phyloP scores from a whole-genome alignment of 92 coral and sea anemone species.

The Siderastrea siderea region DNA sequence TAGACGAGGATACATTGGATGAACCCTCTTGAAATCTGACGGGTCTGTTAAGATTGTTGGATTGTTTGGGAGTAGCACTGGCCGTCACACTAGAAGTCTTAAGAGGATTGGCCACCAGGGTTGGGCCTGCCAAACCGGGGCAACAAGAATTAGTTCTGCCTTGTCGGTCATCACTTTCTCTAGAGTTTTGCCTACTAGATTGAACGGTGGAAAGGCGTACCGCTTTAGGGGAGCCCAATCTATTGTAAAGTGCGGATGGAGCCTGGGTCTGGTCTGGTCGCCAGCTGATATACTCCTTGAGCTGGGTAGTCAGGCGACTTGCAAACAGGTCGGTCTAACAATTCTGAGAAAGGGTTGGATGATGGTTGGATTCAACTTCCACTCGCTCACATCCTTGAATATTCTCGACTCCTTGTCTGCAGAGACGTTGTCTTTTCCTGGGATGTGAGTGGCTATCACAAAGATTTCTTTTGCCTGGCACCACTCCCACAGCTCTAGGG shows the following conservation, averaged over 20 bases:
- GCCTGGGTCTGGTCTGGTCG: conserved; percentile 45
- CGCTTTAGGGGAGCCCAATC: conserved; percentile 34
- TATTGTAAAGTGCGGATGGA: conserved; percentile 12
- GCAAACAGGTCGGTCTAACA: conserved; percentile 6
- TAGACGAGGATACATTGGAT: conserved; percentile 58
- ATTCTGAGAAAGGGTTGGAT: conserved; percentile 39
- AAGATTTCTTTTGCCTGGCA: no score
- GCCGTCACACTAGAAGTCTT: conserved; percentile 16
- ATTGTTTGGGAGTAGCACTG: conserved; percentile 13
- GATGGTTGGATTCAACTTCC: neutral
- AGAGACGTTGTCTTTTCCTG: no score
- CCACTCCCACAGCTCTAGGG: conserved; percentile 26
- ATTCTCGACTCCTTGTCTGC: neutral
- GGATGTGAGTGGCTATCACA: no score
- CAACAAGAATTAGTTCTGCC: conserved; percentile 56
- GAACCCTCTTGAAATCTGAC: conserved; percentile 14
- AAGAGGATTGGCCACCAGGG: conserved; percentile 57
- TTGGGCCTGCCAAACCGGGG: conserved; percentile 49
- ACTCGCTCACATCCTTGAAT: neutral
- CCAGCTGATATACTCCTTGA: conserved; percentile 40
- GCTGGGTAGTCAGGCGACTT: neutral
- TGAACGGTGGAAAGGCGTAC: conserved; percentile 62
- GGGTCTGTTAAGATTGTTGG: conserved; percentile 25
- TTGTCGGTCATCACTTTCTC: conserved; percentile 36
- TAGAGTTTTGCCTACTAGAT: conserved; percentile 32